A percentile compares a stretch with the other conserved stretches of the same genome.
Evolutionary conservation across 2,888 invertebrate genomes (phyloP).

Genomic region (Panzeria rudis): DNA sequence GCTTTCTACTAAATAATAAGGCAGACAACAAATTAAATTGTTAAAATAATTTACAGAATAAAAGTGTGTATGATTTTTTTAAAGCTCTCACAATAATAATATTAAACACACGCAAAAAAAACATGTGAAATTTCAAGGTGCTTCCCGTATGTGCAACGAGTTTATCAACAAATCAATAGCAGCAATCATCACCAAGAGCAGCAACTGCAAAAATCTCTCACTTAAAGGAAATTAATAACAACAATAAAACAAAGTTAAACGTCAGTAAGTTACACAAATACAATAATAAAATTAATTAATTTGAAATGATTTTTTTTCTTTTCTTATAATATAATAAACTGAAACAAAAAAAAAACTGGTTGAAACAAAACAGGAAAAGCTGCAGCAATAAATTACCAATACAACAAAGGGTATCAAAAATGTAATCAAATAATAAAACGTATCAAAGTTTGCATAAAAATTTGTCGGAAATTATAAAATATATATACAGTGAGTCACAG

Average conservation of each 20-base stretch:
- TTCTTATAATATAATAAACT: slow-evolving; percentile 19
- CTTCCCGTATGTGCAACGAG: slow-evolving; percentile 78
- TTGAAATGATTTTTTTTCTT: slow-evolving; percentile 22
- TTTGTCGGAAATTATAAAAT: slow-evolving; percentile 16
- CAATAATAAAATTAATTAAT: slow-evolving; percentile 51
- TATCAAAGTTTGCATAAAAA: slow-evolving; percentile 6
- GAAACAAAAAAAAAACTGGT: slow-evolving; percentile 42
- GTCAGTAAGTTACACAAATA: slow-evolving; percentile 50
- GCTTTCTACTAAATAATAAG: slow-evolving; percentile 45
- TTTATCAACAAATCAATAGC: slow-evolving; percentile 71
- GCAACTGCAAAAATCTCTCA: slow-evolving; percentile 55
- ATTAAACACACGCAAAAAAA: slow-evolving; percentile 48
- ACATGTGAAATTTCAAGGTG: slow-evolving; percentile 79
- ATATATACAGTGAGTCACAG: background rate
- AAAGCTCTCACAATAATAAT: slow-evolving; percentile 56
- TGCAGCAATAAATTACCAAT: slow-evolving; percentile 31
- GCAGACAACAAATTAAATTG: slow-evolving; percentile 33
- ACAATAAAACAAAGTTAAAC: slow-evolving; percentile 44
- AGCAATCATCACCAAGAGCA: slow-evolving; percentile 47
- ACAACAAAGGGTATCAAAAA: slow-evolving; percentile 20
- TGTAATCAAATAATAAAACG: background rate
- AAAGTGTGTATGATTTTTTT: slow-evolving; percentile 30
- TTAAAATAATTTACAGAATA: slow-evolving; percentile 41
- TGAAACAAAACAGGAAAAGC: slow-evolving; percentile 43
- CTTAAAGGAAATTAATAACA: slow-evolving; percentile 69